Evolutionary conservation across 2,888 invertebrate genomes (phyloP), one percentile per base, ranked within the genome.

Genomic region (Periphyllus acericola): DNA sequence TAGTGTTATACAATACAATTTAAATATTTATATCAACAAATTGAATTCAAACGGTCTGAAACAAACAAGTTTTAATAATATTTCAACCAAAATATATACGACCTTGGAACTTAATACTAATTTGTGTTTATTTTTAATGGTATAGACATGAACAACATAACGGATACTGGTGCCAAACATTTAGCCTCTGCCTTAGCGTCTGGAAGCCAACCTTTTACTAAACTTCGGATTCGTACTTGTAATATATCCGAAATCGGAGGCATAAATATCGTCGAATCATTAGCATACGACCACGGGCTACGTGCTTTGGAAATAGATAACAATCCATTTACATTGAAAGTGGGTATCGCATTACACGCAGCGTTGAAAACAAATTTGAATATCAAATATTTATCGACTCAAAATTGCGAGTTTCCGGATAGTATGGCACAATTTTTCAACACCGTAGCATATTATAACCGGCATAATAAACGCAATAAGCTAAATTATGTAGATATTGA

Each of bases 181-280:
- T 80, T 86, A 60, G 86, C 80, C 14, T 72, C 80, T 21, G 60
- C 72, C 25, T 36, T 72, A n/a, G 80, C 79, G 9, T 80, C 80
- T 11, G 72, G 80, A 79, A 21, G 40, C 29, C 36, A 80, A 66
- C 80, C 86, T 4, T 81, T 86, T 60, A 86, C 79, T 14, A 72
- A 52, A 60, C 72, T 87, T 60, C 60, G 60, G 17, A 1, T 87
- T 21, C 55, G 80, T n/a, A 74, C 40, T 60, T 87, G 86, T 19
- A 60, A 40, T 11, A 80, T 87, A 74, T 60, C 86, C 8, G 32
- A 80, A 29, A 60, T 80, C 60, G 86, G 86, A 74, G 86, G 80
- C 17, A 9, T 81, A 34, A 40, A 74, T n/a, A 79, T 87, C 5
- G 80, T 66, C 3, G 34, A 74, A 32, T 87, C 80, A 46, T 55